A percentile compares a stretch with the other conserved stretches of the same genome.
Conservation (phyloP, 2,113 vertebrate genomes). For the Choloepus hoffmanni region DNA sequence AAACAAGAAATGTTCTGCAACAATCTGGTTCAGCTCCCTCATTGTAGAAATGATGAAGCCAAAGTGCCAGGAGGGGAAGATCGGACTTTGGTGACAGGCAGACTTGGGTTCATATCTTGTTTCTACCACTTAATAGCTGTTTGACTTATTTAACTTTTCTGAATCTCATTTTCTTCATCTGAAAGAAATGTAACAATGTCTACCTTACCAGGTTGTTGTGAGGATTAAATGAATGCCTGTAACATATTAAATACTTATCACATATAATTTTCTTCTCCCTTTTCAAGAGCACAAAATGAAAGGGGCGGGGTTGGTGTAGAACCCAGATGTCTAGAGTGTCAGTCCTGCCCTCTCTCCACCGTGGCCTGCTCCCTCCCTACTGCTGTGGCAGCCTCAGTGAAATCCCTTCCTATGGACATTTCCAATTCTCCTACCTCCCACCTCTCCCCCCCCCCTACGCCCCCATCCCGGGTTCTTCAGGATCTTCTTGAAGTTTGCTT, state of each 20-base stretch:
- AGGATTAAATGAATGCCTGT: constrained; percentile 52
- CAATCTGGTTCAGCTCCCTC: not conserved
- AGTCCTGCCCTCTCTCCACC: not conserved
- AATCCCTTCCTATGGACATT: not conserved
- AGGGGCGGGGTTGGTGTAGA: constrained; percentile 12
- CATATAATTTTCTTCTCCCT: constrained; percentile 34
- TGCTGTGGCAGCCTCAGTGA: not conserved
- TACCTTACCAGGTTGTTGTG: not conserved
- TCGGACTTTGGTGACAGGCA: not conserved
- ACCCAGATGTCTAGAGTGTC: constrained; percentile 1
- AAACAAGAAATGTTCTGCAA: not conserved
- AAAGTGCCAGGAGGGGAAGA: not conserved
- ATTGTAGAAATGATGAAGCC: not conserved
- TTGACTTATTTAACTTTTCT: not conserved
- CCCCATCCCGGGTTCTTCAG: not conserved
- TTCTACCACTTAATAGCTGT: not conserved
- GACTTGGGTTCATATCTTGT: not conserved
- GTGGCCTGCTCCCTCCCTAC: not conserved
- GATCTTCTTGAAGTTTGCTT: not conserved
- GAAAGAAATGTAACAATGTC: not conserved
- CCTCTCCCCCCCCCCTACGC: too few relatives aligned
- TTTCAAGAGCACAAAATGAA: not conserved
- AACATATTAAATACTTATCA: not conserved
- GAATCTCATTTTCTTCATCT: constrained; percentile 27
- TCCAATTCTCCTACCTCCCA: not conserved